Evolutionary conservation across 2,888 invertebrate species (phyloP).

Genomic region (Xestia c-nigrum): DNA sequence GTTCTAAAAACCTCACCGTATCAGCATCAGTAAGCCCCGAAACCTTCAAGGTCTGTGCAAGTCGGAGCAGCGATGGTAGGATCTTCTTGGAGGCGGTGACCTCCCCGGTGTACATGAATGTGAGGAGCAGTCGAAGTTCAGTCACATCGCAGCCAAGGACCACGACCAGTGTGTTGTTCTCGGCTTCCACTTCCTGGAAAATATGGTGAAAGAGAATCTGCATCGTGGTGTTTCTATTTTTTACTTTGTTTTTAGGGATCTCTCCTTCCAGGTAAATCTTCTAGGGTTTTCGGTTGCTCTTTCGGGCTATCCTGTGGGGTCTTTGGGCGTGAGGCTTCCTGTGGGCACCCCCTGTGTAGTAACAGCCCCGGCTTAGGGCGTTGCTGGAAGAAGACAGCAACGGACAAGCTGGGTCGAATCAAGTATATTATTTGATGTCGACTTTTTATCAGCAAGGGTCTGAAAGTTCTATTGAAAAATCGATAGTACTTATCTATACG

Average conservation of each 20-base stretch:
- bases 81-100: conserved; percentile 95
- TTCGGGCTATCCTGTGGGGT: background rate
- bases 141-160: conserved; percentile 93
- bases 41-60: conserved; percentile 95
- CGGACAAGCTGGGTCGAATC: background rate
- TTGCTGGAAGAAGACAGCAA: background rate
- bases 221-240: background rate
- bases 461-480: background rate
- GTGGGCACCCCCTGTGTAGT: background rate
- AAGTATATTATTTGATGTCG: background rate
- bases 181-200: conserved; percentile 92
- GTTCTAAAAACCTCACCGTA: conserved; percentile 89
- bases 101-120: conserved; percentile 97
- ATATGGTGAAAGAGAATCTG: background rate
- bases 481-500: background rate
- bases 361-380: background rate
- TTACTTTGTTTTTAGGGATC: background rate
- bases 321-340: background rate
- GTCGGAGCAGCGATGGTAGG: conserved; percentile 93
- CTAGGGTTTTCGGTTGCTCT: background rate
- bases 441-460: background rate
- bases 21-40: conserved; percentile 93
- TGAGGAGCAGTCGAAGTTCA: conserved; percentile 94
- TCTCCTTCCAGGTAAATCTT: background rate
- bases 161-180: conserved; percentile 93